Evolutionary conservation across 2,888 invertebrate species (phyloP).

Genomic region (Zaprionus lineosus): DNA sequence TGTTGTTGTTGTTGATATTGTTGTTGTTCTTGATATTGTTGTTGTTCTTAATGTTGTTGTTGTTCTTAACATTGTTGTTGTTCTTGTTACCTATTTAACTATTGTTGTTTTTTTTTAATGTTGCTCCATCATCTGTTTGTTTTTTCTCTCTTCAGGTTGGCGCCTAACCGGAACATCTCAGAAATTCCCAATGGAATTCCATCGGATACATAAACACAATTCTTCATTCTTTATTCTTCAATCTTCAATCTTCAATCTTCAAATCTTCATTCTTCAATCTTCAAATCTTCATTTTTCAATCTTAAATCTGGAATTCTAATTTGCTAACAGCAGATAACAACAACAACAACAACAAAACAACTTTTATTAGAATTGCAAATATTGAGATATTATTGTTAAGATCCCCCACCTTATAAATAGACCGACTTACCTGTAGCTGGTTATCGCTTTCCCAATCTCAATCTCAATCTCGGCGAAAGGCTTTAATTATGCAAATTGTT

Average conservation of each 20-base stretch:
- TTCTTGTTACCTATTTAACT: too few species aligned
- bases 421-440: constrained; percentile 50
- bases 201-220: constrained; percentile 7
- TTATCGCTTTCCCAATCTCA: constrained; percentile 60
- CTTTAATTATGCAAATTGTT: constrained; percentile 71
- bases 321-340: constrained; percentile 50
- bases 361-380: constrained; percentile 64
- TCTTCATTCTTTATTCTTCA: too few species aligned
- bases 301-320: too few species aligned
- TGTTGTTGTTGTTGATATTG: constrained; percentile 14
- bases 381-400: not conserved
- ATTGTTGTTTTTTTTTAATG: too few species aligned
- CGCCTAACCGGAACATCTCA: too few species aligned
- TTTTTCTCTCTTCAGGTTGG: too few species aligned
- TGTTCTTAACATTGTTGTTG: too few species aligned
- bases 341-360: constrained; percentile 5
- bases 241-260: too few species aligned
- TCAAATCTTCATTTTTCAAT: too few species aligned
- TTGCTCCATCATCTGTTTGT: constrained; percentile 36
- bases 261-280: too few species aligned
- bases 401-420: constrained; percentile 49
- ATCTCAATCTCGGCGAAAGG: constrained; percentile 45
- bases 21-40: too few species aligned
- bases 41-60: too few species aligned
- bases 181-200: constrained; percentile 63